Base-by-base conservation (phyloP, 2,888 invertebrate genomes). In the Rugalucina vietnamica region DNA sequence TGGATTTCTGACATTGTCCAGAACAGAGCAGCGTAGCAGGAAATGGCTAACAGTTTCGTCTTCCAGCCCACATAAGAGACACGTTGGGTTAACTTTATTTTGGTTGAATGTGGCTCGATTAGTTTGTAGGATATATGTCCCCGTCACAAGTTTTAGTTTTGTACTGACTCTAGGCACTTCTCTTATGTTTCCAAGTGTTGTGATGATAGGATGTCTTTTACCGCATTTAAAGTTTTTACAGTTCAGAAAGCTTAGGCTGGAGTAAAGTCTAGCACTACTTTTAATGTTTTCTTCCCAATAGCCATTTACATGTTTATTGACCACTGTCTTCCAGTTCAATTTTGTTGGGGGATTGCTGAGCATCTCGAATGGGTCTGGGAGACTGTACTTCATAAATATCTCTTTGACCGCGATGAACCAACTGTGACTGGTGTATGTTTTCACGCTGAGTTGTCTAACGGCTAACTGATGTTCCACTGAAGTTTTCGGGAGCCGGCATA, bases 1-100 rank as follows among this genome's bases (percentile, higher is more conserved):
- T n/a, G 54, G 54, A 24, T 54, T 54, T 54, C 54, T 54, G 24
- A 54, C n/a, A 54, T 24, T 54, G 24, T 18, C 54, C 54, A 54
- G 21, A 54, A 24, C 54, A 54, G 54, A 24, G 24, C 54, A 54
- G n/a, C 21, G 8, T 12, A 54, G 54, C n/a, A 54, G 24, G n/a
- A 74, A 74, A 39, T 74, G 74, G 49, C 50, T 29, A 2, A 74
- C 18, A 10, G 74, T 74, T 27, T 74, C 74, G 29, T 74, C 27
- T 14, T 32, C 74, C 12, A 2, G 24, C 4, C 27, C 14, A 39
- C 72, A 72, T 39, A 72, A 12, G 18, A 37, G 72, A 72, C 72
- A 72, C 34, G 18, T 27, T n/a, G 72, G 72, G 32, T 72, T 37
- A 10, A 72, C 43, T 37, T 10, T 4, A 37, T 24, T 72, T 72